Percentiles rank a stretch among this genome's conserved stretches.
phyloP scores from a whole-genome alignment of 2,113 vertebrate genomes.

The Maccullochella peelii region DNA sequence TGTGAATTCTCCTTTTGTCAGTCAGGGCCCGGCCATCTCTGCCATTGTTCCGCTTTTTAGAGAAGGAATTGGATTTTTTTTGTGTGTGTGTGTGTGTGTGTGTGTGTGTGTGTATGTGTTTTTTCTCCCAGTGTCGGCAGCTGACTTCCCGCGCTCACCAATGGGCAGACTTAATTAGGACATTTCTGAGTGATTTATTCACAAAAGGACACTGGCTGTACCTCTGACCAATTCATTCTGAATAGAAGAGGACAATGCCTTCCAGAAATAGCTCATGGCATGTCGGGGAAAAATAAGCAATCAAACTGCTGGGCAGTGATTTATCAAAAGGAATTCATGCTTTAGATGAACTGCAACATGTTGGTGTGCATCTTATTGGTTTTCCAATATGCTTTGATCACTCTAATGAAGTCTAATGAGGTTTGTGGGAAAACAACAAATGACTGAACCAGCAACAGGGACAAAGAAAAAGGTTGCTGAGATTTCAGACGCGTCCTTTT shows the following conservation, averaged over 20 bases:
- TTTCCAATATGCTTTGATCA: conserved; percentile 36
- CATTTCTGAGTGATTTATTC: conserved; percentile 78
- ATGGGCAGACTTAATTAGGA: conserved; percentile 79
- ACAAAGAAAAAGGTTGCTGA: conserved; percentile 25
- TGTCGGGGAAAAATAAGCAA: conserved; percentile 61
- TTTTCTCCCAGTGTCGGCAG: conserved; percentile 35
- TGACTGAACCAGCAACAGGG: not conserved
- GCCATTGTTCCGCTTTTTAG: conserved; percentile 79
- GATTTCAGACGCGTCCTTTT: conserved; percentile 22
- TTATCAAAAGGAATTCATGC: conserved; percentile 44
- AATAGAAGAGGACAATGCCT: conserved; percentile 62
- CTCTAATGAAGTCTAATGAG: conserved; percentile 47
- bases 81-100: not conserved
- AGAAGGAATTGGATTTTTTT: conserved; percentile 79
- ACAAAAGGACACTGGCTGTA: conserved; percentile 72
- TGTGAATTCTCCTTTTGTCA: conserved; percentile 81
- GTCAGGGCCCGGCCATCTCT: conserved; percentile 60
- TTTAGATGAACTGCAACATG: conserved; percentile 47
- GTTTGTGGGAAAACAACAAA: conserved; percentile 27
- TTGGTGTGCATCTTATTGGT: conserved; percentile 42
- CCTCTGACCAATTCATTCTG: conserved; percentile 71
- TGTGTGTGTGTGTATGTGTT: not conserved
- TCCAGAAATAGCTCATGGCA: conserved; percentile 59
- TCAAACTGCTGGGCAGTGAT: conserved; percentile 45
- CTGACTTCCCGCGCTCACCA: conserved; percentile 56